Evolutionary conservation across 2,113 vertebrate genomes (phyloP).

Genomic region (Aythya baeri): DNA sequence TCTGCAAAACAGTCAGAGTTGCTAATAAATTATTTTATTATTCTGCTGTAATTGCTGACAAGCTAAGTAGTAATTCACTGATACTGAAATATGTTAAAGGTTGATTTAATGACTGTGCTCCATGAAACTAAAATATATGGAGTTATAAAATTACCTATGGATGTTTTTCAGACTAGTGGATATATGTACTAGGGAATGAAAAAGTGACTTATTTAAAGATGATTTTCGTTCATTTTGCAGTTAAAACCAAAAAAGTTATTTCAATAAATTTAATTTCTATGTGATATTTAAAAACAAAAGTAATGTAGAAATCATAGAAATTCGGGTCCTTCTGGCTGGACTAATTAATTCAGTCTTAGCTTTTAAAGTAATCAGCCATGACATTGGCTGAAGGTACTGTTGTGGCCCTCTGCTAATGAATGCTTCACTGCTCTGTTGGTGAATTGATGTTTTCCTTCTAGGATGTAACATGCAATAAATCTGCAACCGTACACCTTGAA

Average conservation of each 20-base stretch:
- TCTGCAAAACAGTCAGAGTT: constrained; percentile 76
- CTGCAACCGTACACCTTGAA: background rate
- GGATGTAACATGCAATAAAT: background rate
- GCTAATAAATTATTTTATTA: background rate
- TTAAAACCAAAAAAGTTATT: background rate
- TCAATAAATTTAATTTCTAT: background rate
- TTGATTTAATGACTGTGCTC: background rate
- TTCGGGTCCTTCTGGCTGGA: background rate
- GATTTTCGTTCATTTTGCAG: background rate
- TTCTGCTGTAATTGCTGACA: background rate
- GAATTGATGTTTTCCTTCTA: background rate
- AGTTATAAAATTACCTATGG: background rate
- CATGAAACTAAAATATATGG: background rate
- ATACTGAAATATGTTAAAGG: background rate
- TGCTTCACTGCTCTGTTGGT: background rate
- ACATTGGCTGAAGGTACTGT: background rate
- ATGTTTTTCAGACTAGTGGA: background rate
- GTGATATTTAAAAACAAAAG: background rate
- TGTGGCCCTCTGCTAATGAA: background rate
- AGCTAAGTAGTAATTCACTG: background rate
- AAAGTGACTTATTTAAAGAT: background rate
- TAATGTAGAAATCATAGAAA: background rate
- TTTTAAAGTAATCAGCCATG: background rate
- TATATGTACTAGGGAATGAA: background rate
- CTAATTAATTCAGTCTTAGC: background rate